These are phyloP conservation scores for Hyles euphorbiae DNA, from an alignment of 1,140 invertebrate genomes.

Conservation along the genomic window DNA sequence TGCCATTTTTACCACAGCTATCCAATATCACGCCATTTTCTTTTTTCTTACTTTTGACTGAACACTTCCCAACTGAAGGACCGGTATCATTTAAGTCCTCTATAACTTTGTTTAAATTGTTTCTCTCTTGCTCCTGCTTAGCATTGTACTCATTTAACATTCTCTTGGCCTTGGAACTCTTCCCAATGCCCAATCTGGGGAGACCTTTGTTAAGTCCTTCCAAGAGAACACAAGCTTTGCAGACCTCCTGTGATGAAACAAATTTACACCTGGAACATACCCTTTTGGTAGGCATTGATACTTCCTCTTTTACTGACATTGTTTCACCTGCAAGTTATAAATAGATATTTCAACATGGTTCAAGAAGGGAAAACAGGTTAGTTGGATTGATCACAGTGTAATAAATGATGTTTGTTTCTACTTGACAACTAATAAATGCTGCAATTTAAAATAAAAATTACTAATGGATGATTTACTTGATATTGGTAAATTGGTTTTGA, in stretches of 20 bases:
- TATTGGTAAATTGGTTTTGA: background rate
- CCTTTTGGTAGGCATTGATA: constrained; percentile 88
- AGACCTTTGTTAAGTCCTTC: constrained; percentile 96
- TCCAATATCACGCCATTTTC: background rate
- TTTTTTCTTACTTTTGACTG: constrained; percentile 9
- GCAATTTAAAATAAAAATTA: constrained; percentile 11
- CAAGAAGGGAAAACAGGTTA: background rate
- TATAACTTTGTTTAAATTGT: constrained; percentile 25
- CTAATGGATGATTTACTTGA: constrained; percentile 15
- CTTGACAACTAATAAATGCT: too few relatives aligned
- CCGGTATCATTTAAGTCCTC: constrained; percentile 40
- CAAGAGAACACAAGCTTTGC: constrained; percentile 97
- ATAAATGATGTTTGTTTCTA: too few relatives aligned
- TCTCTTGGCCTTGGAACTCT: constrained; percentile 86
- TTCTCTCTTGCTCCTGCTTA: constrained; percentile 26
- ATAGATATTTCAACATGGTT: background rate
- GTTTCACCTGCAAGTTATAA: constrained; percentile 84
- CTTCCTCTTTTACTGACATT: constrained; percentile 86
- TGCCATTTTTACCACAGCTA: constrained; percentile 25
- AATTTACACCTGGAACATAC: constrained; percentile 93
- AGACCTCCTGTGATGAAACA: constrained; percentile 96
- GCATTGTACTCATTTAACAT: constrained; percentile 74
- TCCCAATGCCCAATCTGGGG: constrained; percentile 90
- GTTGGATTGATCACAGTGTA: background rate
- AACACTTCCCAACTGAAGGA: constrained; percentile 22